Base-by-base conservation (phyloP, 1,140 invertebrate genomes). In the Brachionus rubens region DNA sequence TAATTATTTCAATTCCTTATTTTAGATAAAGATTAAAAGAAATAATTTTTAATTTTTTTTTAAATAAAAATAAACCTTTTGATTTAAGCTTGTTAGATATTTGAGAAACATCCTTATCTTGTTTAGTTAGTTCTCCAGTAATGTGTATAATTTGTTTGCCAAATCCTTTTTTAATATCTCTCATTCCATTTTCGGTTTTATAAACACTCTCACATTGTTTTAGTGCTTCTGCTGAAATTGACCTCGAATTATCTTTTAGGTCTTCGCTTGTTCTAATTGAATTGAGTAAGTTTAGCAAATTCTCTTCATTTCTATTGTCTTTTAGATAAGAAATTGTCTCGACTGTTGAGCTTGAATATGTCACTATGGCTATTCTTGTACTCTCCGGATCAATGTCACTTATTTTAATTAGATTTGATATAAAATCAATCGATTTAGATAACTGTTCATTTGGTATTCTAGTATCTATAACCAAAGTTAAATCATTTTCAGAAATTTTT, bases 401-500 rank as follows among this genome's bases (percentile, higher is more conserved):
- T 48, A 19, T 1, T 48, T 48, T 21, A 10, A 48, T 16, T 48
- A 48, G 7, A 48, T 21, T 21, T 19, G 16, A 48, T 3, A 19
- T 21, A 48, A 48, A 48, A 19, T 48, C 46, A 48, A 48, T 48
- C 21, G 46, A 48, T 48, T 48, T 48, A 48, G 46, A n/a, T 19
- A 48, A 48, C 21, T n/a, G 21, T 48, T 48, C 21, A 48, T n/a
- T n/a, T 48, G n/a, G n/a, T n/a, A n/a, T n/a, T n/a, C n/a, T n/a
- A n/a, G n/a, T n/a, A n/a, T 48, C 46, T 19, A 48, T 48, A n/a
- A n/a, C n/a, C 16, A 48, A 48, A 48, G 46, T 48, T 48, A 48
- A 48, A 48, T 48, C 46, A 19, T 21, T 48, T 48, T 48, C n/a
- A 21, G n/a, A n/a, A n/a, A n/a, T n/a, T n/a, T n/a, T n/a, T n/a